Percentiles rank a stretch among this genome's conserved stretches.
Conservation (phyloP, 2,888 invertebrate species). For the Dryobotodes eremita region DNA sequence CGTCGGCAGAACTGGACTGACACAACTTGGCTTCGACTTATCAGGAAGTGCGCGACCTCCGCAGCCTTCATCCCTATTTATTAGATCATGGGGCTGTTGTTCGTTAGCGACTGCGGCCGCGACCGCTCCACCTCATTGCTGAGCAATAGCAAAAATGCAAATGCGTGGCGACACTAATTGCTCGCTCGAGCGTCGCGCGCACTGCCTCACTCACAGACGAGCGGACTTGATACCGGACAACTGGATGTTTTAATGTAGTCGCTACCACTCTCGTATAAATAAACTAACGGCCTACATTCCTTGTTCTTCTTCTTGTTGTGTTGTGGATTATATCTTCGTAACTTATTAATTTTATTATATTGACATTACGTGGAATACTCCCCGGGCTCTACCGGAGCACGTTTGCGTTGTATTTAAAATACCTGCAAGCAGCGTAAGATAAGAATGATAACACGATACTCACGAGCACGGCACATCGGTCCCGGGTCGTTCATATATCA, state of each 20-base stretch:
- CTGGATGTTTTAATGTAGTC: neutral
- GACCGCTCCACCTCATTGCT: neutral
- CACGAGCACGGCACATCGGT: neutral
- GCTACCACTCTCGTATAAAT: neutral
- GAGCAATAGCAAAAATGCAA: neutral
- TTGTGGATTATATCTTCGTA: neutral
- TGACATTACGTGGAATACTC: neutral
- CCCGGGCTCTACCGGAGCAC: neutral
- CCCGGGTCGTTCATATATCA: neutral
- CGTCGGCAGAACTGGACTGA: neutral
- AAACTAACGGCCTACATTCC: neutral
- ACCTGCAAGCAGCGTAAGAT: neutral
- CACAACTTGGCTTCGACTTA: neutral
- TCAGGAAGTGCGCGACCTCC: neutral
- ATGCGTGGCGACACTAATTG: neutral
- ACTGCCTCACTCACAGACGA: neutral
- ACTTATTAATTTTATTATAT: neutral
- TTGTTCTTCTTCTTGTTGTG: neutral
- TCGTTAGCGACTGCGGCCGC: neutral
- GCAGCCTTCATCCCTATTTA: neutral
- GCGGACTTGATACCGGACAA: neutral
- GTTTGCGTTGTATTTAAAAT: neutral
- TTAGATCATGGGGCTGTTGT: neutral
- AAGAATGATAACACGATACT: too few species aligned
- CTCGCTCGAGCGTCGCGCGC: neutral